Conservation (phyloP, 2,113 vertebrate species). For the Ciconia maguari region DNA sequence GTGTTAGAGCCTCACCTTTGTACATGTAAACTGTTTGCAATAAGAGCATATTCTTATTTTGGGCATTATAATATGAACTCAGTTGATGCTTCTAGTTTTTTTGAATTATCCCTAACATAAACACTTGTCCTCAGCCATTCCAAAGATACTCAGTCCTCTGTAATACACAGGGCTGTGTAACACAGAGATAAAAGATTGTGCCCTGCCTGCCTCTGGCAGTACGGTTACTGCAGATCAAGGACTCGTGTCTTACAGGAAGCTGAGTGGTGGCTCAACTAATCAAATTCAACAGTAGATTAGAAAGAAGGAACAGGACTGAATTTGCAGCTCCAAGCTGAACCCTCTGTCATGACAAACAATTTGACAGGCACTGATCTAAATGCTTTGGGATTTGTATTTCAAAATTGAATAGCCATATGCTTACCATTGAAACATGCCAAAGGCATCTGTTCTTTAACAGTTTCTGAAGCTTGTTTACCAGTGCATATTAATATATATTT, state of each 20-base stretch:
- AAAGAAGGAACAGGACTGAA: not conserved
- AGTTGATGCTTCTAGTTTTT: not conserved
- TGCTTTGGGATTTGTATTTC: not conserved
- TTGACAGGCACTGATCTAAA: conserved; percentile 20
- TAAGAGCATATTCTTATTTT: not conserved
- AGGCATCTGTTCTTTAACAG: conserved; percentile 10
- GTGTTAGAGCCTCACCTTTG: not conserved
- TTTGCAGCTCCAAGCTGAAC: not conserved
- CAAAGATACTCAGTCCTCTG: not conserved
- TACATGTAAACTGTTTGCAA: not conserved
- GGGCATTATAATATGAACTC: not conserved
- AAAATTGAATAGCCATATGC: not conserved
- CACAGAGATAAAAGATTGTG: not conserved
- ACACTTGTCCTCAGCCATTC: not conserved
- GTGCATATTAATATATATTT: not conserved
- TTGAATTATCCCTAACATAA: not conserved
- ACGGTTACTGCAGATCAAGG: not conserved
- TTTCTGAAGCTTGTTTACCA: conserved; percentile 16
- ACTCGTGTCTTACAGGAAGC: not conserved
- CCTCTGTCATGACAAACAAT: not conserved
- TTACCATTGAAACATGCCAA: not conserved
- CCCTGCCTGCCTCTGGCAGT: not conserved
- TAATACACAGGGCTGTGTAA: not conserved
- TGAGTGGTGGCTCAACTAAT: not conserved
- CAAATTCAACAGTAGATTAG: not conserved